Evolutionary conservation across 2,113 vertebrate species (phyloP), one percentile per base, ranked within the genome.

Genomic region (Sardina pilchardus): DNA sequence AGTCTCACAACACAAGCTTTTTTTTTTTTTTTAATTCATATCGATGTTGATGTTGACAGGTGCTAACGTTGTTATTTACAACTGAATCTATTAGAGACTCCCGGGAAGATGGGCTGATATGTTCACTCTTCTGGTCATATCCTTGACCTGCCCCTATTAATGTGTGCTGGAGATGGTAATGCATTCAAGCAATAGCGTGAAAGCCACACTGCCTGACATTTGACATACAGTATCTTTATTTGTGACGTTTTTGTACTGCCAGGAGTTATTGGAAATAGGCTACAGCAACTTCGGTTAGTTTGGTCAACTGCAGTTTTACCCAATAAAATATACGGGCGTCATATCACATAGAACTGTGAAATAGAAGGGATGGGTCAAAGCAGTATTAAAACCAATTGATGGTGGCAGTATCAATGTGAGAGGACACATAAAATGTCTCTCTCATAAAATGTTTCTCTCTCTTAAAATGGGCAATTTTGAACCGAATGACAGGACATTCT

Each of bases 361-460:
- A 78, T 78, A 78, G 39, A 78, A 16, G 12, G 10, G 30, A 34
- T 78, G 4, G 14, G 14, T 75, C 9, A 75, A 36, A 30, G 30
- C 2, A 78, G 71, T 78, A 78, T 78, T 36, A 78, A 78, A 78
- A 78, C 71, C 71, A 78, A 78, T 17, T 36, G 71, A 36, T 14
- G 5, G 30, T 14, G 5, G 30, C 30, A 39, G 71, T 14, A 34
- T 36, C 30, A 78, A 17, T 36, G 30, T 78, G 36, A 78, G 39
- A 78, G 1, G 71, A 78, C 71, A 78, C 71, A 39, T 36, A 78
- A 16, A 17, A 4, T 75, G 24, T 75, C n/a, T 63, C 21, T 63
- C 59, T 63, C 71, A 39, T 36, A 78, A 16, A 17, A 4, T 75
- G 24, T 75, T 7, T 63, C 21, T 63, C 21, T 63, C 59, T 63